Conservation (phyloP, 1,140 invertebrate species). For the Drosophila ambigua region DNA sequence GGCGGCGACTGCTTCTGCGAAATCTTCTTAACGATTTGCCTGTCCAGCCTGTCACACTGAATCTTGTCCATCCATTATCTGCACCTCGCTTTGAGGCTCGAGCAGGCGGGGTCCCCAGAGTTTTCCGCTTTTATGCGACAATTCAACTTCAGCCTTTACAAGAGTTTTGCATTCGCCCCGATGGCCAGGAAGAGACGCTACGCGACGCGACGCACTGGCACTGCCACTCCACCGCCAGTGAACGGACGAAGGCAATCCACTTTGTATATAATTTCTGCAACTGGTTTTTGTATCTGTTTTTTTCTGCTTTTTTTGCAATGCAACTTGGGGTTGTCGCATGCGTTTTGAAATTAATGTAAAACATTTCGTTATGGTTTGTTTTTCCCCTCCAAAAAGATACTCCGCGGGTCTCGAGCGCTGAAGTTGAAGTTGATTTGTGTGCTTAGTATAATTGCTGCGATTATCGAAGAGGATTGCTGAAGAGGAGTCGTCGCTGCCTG, state of each 20-base stretch:
- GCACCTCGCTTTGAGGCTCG: background rate
- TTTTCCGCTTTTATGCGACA: conserved; percentile 45
- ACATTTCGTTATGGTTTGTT: conserved; percentile 43
- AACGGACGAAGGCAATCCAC: conserved; percentile 39
- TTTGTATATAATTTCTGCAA: conserved; percentile 43
- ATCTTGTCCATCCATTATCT: background rate
- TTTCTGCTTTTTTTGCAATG: conserved; percentile 17
- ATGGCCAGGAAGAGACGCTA: conserved; percentile 40
- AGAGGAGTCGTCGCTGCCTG: conserved; percentile 8
- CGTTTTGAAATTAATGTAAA: conserved; percentile 61
- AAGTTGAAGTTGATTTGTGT: conserved; percentile 66
- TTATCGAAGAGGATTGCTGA: conserved; percentile 47
- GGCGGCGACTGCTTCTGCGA: conserved; percentile 39
- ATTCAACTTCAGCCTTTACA: conserved; percentile 68
- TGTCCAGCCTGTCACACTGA: conserved; percentile 18
- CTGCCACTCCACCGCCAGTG: too few species aligned
- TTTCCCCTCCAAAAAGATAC: conserved; percentile 9
- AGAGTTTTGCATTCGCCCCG: conserved; percentile 31
- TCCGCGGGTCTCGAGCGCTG: conserved; percentile 17
- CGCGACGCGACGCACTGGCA: conserved; percentile 1
- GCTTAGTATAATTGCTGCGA: conserved; percentile 72
- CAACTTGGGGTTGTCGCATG: conserved; percentile 49
- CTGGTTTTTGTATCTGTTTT: conserved; percentile 69
- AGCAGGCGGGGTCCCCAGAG: background rate
- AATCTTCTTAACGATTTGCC: conserved; percentile 40